Evolutionary conservation across 1,140 invertebrate species (phyloP).

Genomic region (Polyergus mexicanus): DNA sequence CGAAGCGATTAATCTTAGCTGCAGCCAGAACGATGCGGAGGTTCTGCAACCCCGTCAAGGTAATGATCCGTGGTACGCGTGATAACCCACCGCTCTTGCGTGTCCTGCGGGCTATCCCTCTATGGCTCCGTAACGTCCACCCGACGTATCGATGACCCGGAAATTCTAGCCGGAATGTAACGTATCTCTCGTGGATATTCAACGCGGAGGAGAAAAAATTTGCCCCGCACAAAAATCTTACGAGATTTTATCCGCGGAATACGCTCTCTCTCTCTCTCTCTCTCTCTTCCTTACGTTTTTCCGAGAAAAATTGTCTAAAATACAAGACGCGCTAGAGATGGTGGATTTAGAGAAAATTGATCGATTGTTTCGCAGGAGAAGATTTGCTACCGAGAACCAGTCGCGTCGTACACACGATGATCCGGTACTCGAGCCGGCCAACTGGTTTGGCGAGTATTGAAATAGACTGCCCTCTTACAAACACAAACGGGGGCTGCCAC

Average conservation of each 20-base stretch:
- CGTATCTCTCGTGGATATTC: conserved; percentile 10
- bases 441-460: conserved; percentile 80
- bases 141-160: conserved; percentile 73
- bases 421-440: conserved; percentile 60
- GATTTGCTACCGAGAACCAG: conserved; percentile 68
- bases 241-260: not conserved
- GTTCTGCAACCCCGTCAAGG: conserved; percentile 73
- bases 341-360: conserved; percentile 35
- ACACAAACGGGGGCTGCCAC: conserved; percentile 32
- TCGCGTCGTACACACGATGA: conserved; percentile 62
- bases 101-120: conserved; percentile 67
- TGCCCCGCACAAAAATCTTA: not conserved
- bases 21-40: conserved; percentile 68
- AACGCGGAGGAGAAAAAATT: not conserved
- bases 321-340: not conserved
- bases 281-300: not conserved
- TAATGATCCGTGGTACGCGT: conserved; percentile 84
- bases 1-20: conserved; percentile 83
- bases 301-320: not conserved
- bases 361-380: conserved; percentile 67
- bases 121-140: conserved; percentile 62
- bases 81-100: conserved; percentile 78
- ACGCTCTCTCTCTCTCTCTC: too few species aligned
- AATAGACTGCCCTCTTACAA: conserved; percentile 73
- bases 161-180: conserved; percentile 60